These are phyloP conservation scores for Lipophrys pholis DNA, from an alignment of 2,113 vertebrate genomes.

Conservation along the genomic window DNA sequence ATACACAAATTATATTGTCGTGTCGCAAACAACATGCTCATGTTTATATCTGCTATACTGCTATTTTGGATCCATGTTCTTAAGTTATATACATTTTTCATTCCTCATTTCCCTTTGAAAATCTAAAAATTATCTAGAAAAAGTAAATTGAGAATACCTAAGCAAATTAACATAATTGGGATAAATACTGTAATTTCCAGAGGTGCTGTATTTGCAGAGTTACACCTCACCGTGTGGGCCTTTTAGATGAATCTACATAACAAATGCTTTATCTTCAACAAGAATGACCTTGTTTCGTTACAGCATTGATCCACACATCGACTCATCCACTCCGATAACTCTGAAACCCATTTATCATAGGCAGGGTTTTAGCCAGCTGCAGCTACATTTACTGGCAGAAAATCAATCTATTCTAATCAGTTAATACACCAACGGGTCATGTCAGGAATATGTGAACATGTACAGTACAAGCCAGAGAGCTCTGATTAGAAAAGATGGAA, in stretches of 20 bases:
- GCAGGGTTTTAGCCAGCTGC: conserved; percentile 45
- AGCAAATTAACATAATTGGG: background rate
- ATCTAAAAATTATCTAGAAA: background rate
- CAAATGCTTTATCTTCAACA: conserved; percentile 53
- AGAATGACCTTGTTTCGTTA: conserved; percentile 71
- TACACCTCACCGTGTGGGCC: conserved; percentile 18
- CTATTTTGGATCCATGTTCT: too few relatives aligned
- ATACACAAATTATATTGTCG: too few relatives aligned
- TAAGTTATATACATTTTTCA: too few relatives aligned
- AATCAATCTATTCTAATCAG: conserved; percentile 79
- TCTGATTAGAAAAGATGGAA: conserved; percentile 63
- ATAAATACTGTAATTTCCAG: background rate
- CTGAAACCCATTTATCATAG: conserved; percentile 75
- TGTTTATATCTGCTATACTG: too few relatives aligned
- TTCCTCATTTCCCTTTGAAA: too few relatives aligned
- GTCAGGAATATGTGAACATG: conserved; percentile 61
- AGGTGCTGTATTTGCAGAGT: background rate
- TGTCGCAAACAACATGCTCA: too few relatives aligned
- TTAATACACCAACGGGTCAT: conserved; percentile 64
- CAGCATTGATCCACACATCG: conserved; percentile 72
- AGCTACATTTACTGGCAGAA: conserved; percentile 65
- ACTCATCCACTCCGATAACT: conserved; percentile 68
- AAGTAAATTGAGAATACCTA: background rate
- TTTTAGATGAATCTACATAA: conserved; percentile 58
- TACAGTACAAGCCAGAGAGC: conserved; percentile 48